phyloP scores from a whole-genome alignment of 2,797 vertebrate genomes.

The Brachyalestes nurse region DNA sequence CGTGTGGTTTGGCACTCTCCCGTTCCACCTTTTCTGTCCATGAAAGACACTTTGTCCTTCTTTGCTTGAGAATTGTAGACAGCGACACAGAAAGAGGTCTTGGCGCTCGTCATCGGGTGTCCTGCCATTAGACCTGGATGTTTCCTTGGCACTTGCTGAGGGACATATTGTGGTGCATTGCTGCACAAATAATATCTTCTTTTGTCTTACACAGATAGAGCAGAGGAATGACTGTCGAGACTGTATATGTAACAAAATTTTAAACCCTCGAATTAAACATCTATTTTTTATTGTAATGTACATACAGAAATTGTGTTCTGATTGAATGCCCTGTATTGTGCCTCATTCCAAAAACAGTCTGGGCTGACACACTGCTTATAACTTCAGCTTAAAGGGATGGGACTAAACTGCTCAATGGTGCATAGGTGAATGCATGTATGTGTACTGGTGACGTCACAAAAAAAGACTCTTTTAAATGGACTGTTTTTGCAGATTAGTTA shows the following conservation, averaged over 20 bases:
- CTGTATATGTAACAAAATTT: neutral
- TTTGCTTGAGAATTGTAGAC: constrained; percentile 42
- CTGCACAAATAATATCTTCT: constrained; percentile 6
- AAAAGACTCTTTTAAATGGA: no score
- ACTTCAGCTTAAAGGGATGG: no score
- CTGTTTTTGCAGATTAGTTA: no score
- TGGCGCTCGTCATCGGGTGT: constrained; percentile 60
- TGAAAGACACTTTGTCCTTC: constrained; percentile 68
- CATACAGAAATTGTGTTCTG: no score
- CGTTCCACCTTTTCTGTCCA: constrained; percentile 62
- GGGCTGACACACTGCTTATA: no score
- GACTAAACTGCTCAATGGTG: no score
- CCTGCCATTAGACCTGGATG: constrained; percentile 65
- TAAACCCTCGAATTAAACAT: neutral
- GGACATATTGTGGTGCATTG: constrained; percentile 23
- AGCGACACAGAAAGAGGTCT: constrained; percentile 45
- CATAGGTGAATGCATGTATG: no score
- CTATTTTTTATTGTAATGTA: no score
- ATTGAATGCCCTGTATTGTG: no score
- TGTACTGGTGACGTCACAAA: no score
- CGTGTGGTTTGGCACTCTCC: constrained; percentile 70
- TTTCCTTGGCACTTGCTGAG: constrained; percentile 44
- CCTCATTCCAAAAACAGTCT: no score
- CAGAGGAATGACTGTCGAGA: no score
- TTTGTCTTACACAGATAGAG: constrained; percentile 3